Percentiles rank a stretch among this genome's conserved stretches.
phyloP scores from a whole-genome alignment of 2,888 invertebrate genomes.

The Timandra comae region DNA sequence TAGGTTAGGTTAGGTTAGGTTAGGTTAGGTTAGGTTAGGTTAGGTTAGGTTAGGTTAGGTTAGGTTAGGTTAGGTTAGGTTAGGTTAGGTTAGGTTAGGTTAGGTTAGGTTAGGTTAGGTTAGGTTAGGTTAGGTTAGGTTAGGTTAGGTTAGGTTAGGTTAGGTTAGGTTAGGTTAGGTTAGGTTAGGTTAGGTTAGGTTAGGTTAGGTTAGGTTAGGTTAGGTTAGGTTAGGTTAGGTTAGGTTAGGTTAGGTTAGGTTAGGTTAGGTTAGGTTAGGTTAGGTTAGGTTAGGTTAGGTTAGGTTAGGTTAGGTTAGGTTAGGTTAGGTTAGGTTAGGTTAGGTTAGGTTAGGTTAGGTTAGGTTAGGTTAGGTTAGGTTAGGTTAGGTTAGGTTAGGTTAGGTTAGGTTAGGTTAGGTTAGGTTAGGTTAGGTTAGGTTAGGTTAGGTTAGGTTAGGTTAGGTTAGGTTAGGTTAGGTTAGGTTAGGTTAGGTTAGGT shows the following conservation, averaged over 20 bases:
- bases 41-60: conserved; percentile 12
- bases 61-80: conserved; percentile 9
- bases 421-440: conserved; percentile 14
- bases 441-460: conserved; percentile 21
- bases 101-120: conserved; percentile 12
- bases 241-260: conserved; percentile 10
- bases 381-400: conserved; percentile 16
- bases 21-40: conserved; percentile 13
- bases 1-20: conserved; percentile 11
- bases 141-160: conserved; percentile 12
- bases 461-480: conserved; percentile 21
- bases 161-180: conserved; percentile 13
- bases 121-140: conserved; percentile 11
- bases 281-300: conserved; percentile 15
- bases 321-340: conserved; percentile 10
- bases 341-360: conserved; percentile 9
- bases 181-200: conserved; percentile 10
- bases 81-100: conserved; percentile 16
- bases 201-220: conserved; percentile 12
- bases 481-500: conserved; percentile 20
- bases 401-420: conserved; percentile 18
- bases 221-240: conserved; percentile 9
- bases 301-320: conserved; percentile 14
- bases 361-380: conserved; percentile 14
- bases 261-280: conserved; percentile 10